These are phyloP conservation scores for Oryzias dopingdopingensis DNA, from an alignment of 2,797 vertebrate species.

Conservation along the genomic window DNA sequence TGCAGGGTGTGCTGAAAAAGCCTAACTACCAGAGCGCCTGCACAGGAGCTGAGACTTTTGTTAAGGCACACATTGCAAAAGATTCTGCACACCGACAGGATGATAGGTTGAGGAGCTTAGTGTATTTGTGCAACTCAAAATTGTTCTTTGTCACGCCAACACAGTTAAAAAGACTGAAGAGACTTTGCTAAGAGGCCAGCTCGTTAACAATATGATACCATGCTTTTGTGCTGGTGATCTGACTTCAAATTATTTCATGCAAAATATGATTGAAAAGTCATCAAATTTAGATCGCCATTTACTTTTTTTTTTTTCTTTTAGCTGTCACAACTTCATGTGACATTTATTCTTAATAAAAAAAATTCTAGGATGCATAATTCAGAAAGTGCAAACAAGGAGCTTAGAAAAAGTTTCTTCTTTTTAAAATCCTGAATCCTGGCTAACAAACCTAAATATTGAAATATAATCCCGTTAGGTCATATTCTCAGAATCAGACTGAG, in stretches of 20 bases:
- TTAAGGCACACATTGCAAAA: slow-evolving; percentile 60
- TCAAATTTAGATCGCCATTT: not conserved
- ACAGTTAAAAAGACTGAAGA: slow-evolving; percentile 17
- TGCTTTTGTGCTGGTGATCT: slow-evolving; percentile 16
- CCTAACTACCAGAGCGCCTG: slow-evolving; percentile 32
- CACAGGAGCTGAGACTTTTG: slow-evolving; percentile 32
- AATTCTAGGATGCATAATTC: slow-evolving; percentile 8
- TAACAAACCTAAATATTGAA: slow-evolving; percentile 14
- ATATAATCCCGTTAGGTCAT: slow-evolving; percentile 10
- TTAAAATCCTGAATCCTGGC: slow-evolving; percentile 12
- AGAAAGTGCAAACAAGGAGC: slow-evolving; percentile 40
- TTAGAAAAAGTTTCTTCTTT: slow-evolving; percentile 7
- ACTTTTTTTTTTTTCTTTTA: not conserved
- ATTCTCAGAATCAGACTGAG: slow-evolving; percentile 23
- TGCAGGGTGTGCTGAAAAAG: slow-evolving; percentile 53
- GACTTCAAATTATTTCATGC: slow-evolving; percentile 7
- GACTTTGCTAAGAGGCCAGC: slow-evolving; percentile 72
- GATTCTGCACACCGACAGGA: slow-evolving; percentile 53
- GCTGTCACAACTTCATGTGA: slow-evolving; percentile 1
- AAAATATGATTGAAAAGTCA: not conserved
- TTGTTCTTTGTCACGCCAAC: slow-evolving; percentile 15
- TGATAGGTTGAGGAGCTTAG: slow-evolving; percentile 50
- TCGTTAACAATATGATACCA: slow-evolving; percentile 65
- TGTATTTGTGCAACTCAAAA: slow-evolving; percentile 31
- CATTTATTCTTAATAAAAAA: slow-evolving; percentile 17